These are phyloP conservation scores for Heterotis niloticus DNA, from an alignment of 2,113 vertebrate genomes.

Conservation along the genomic window DNA sequence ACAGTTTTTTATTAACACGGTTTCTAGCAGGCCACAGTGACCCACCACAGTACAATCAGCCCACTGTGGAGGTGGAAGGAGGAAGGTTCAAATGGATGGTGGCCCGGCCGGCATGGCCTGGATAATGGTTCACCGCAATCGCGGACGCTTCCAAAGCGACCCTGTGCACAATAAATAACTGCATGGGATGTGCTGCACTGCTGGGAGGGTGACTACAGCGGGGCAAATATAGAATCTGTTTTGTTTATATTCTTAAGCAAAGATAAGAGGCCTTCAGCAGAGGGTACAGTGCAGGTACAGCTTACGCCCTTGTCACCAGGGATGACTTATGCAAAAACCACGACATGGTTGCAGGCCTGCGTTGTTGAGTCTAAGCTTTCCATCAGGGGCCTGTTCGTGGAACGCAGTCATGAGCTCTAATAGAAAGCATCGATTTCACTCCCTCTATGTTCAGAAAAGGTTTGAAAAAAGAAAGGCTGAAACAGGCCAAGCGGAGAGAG, in stretches of 20 bases:
- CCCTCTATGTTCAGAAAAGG: constrained; percentile 50
- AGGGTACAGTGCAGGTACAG: too few species aligned
- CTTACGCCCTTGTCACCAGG: background rate
- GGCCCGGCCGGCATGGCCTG: background rate
- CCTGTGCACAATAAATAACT: background rate
- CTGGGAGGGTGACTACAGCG: background rate
- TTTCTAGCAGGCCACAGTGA: background rate
- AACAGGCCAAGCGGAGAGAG: background rate
- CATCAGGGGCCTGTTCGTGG: constrained; percentile 53
- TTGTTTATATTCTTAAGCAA: background rate
- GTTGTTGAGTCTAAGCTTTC: constrained; percentile 24
- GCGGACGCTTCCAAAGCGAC: background rate
- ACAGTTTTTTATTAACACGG: background rate
- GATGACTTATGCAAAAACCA: background rate
- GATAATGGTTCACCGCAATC: too few species aligned
- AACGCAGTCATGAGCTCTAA: constrained; percentile 54
- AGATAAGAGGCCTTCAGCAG: constrained; percentile 1
- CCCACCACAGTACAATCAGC: background rate
- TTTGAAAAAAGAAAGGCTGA: constrained; percentile 35
- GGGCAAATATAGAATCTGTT: constrained; percentile 5
- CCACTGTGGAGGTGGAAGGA: background rate
- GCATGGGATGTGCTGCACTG: background rate
- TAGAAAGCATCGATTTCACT: constrained; percentile 64
- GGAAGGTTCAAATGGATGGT: background rate
- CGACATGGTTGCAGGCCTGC: constrained; percentile 10